phyloP scores from a whole-genome alignment of 2,797 vertebrate species.

The Vireo griseus region DNA sequence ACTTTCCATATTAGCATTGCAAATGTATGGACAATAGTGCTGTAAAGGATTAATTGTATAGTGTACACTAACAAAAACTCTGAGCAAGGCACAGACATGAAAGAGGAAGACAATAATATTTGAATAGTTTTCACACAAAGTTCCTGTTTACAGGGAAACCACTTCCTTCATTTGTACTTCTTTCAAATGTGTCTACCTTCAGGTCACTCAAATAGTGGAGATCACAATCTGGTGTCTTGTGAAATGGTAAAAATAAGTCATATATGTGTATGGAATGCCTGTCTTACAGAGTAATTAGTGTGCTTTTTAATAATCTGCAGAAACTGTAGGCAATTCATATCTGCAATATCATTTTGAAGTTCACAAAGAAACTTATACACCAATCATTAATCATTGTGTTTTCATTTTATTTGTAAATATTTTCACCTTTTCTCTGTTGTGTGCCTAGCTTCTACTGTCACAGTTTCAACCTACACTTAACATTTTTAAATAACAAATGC shows the following conservation, averaged over 20 bases:
- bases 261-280: neutral
- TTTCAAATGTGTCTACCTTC: neutral
- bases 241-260: neutral
- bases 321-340: neutral
- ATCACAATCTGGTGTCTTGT: neutral
- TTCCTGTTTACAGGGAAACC: conserved; percentile 47
- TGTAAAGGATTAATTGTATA: neutral
- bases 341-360: neutral
- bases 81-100: neutral
- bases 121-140: neutral
- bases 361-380: neutral
- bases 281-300: neutral
- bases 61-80: neutral
- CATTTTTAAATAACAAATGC: neutral
- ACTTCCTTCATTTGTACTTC: neutral
- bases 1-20: neutral
- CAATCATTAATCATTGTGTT: neutral
- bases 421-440: neutral
- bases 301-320: neutral
- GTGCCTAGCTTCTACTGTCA: neutral
- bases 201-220: neutral
- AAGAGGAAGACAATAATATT: conserved; percentile 7
- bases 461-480: neutral
- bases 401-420: neutral
- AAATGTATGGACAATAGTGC: neutral